Evolutionary conservation across 2,888 invertebrate genomes (phyloP), one percentile per base, ranked within the genome.

Genomic region (Augochlorella aurata): DNA sequence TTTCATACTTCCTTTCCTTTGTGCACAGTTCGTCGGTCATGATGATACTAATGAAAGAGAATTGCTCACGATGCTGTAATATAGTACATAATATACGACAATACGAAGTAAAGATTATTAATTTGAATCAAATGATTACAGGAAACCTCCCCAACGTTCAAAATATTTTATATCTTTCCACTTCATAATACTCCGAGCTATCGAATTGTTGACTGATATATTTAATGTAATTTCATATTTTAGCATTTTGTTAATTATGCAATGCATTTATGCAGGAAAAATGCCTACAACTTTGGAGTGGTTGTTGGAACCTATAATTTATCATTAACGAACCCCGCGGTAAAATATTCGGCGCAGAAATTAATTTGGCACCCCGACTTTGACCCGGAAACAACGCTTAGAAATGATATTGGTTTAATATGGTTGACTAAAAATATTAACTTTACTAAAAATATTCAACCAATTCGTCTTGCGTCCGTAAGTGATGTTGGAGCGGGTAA

Each of bases 321-420:
- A 10, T 10, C 1, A 12, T 8, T 14, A 24, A 12, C 12, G 65
- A 12, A 38, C 0, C 29, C 63, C 18, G 63, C 44, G n/a, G 10
- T 10, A 44, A 3, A 2, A 38, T 65, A 65, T 44, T 0, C 12
- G 9, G 44, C n/a, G 44, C 0, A 44, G n/a, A 2, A 44, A 44
- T 1, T 65, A 12, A n/a, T 65, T 44, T 65, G 65, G 65, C 65
- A 65, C 0, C 1, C n/a, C 10, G 0, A 10, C 1, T 65, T n/a
- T 10, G 0, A 5, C 0, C 38, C 38, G 38, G 0, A 0, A 0
- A 1, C 0, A 0, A n/a, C 0, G 0, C 3, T 0, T 2, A 0
- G 0, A 0, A 2, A 65, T n/a, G 65, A 65, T 44, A 12, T 65
- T 3, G 65, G 38, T 44, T 44, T 65, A 65, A 65, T 65, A 44